Evolutionary conservation across 2,888 invertebrate species (phyloP).

Genomic region (Latheticus oryzae): DNA sequence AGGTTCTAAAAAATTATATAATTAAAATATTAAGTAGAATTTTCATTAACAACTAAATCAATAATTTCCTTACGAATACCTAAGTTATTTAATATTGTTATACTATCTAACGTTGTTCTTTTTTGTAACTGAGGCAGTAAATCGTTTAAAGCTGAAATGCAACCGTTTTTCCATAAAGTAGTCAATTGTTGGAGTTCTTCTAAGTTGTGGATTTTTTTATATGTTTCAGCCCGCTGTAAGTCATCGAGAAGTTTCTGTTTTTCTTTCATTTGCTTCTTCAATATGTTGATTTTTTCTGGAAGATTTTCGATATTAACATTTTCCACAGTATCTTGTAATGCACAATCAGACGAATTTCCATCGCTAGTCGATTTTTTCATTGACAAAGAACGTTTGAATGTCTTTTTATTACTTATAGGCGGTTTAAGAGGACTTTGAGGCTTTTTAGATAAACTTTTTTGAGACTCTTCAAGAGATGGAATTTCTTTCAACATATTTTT

Average conservation of each 20-base stretch:
- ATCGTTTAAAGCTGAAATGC: slow-evolving; percentile 36
- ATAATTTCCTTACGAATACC: slow-evolving; percentile 28
- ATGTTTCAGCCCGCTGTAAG: slow-evolving; percentile 40
- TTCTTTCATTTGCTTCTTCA: slow-evolving; percentile 11
- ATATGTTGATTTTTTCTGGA: neutral
- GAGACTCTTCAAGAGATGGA: no score
- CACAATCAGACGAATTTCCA: slow-evolving; percentile 2
- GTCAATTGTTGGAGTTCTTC: slow-evolving; percentile 29
- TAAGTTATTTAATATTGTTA: slow-evolving; percentile 30
- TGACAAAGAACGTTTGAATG: slow-evolving; percentile 26
- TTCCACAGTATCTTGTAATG: no score
- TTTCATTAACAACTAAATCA: no score
- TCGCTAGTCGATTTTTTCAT: slow-evolving; percentile 19
- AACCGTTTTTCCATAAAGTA: slow-evolving; percentile 32
- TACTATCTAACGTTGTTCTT: no score
- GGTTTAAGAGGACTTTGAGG: no score
- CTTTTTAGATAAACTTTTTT: no score
- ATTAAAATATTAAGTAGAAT: no score
- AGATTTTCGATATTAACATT: no score
- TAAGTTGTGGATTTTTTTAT: slow-evolving; percentile 33
- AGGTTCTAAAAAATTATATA: slow-evolving; percentile 70
- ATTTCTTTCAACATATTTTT: no score
- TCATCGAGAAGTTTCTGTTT: slow-evolving; percentile 32
- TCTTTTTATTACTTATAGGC: no score
- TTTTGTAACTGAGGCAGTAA: slow-evolving; percentile 29